Evolutionary conservation across 2,113 vertebrate species (phyloP), one percentile per base, ranked within the genome.

Genomic region (Datnioides undecimradiatus): DNA sequence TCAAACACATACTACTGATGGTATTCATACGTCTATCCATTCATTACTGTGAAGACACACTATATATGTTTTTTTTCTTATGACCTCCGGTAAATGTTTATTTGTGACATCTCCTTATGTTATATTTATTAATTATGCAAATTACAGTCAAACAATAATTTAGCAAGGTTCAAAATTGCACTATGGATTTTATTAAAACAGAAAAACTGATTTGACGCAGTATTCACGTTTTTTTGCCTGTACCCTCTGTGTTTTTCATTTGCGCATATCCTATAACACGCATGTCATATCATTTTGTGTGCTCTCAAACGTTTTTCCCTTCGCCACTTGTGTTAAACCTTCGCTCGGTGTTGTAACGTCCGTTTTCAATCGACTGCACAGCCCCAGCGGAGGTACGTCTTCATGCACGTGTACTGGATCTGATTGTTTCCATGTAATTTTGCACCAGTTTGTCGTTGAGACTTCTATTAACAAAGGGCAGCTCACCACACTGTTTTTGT

Each of bases 71-170:
- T 71, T 54, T 52, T 49, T 71, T 54, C 43, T 80, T 25, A n/a
- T 72, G 16, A 57, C 14, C 48, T 75, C 38, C 41, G 46, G 54
- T 73, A 45, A 40, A 70, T 75, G 74, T 27, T 79, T 21, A 60
- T 70, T 69, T 80, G 65, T 77, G 23, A 75, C 33, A 70, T 83
- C 58, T 83, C 41, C 1, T 46, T 34, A 0, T 66, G 38, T 63
- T 8, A 67, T 82, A 81, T 87, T 77, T 90, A 90, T 88, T 87
- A 58, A 83, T 83, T 74, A 87, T 89, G 80, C 76, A 90, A 87
- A 73, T 40, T 63, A 31, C 29, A 2, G 36, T 58, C 49, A 58
- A 34, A 78, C 54, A 38, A 60, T 54, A 43, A 57, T 75, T 78
- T 60, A 23, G 21, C 19, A 55, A 34, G 5, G 69, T 73, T 81